Evolutionary conservation across 2,888 invertebrate species (phyloP).

Genomic region (Hipparchia semele): DNA sequence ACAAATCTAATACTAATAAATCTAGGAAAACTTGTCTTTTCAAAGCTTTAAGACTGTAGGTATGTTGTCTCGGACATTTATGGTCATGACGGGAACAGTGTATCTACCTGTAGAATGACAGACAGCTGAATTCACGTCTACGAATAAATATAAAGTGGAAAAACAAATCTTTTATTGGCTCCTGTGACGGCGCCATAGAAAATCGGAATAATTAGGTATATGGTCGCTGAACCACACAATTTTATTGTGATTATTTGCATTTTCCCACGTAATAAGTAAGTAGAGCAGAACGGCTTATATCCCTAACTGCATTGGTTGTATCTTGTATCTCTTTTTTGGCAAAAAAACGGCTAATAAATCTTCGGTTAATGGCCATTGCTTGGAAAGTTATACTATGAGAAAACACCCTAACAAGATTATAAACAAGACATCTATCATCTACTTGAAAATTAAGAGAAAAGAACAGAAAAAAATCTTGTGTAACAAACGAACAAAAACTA

Average conservation of each 20-base stretch:
- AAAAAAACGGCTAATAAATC: slow-evolving; percentile 10
- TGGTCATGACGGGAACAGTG: background rate
- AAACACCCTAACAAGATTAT: too few relatives aligned
- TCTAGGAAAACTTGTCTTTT: too few relatives aligned
- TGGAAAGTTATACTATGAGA: background rate
- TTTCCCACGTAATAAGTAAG: slow-evolving; percentile 12
- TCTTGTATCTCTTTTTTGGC: background rate
- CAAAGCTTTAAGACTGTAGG: background rate
- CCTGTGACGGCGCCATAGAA: background rate
- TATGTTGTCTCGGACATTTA: background rate
- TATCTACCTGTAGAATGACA: background rate
- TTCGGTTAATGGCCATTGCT: background rate
- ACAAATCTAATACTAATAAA: too few relatives aligned
- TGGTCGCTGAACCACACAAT: background rate
- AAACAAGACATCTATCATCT: slow-evolving; percentile 7
- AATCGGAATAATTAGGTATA: too few relatives aligned
- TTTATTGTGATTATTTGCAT: slow-evolving; percentile 7
- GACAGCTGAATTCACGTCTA: background rate
- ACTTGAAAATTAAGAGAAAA: slow-evolving; percentile 10
- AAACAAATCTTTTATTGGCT: background rate
- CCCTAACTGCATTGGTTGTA: background rate
- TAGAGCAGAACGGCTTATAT: slow-evolving; percentile 8
- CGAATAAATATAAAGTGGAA: background rate
- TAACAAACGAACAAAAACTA: slow-evolving; percentile 22
- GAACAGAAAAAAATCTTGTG: slow-evolving; percentile 1